Percentiles rank a stretch among this genome's conserved stretches.
Evolutionary conservation across 2,113 vertebrate genomes (phyloP).

Genomic region (Gambusia holbrooki): DNA sequence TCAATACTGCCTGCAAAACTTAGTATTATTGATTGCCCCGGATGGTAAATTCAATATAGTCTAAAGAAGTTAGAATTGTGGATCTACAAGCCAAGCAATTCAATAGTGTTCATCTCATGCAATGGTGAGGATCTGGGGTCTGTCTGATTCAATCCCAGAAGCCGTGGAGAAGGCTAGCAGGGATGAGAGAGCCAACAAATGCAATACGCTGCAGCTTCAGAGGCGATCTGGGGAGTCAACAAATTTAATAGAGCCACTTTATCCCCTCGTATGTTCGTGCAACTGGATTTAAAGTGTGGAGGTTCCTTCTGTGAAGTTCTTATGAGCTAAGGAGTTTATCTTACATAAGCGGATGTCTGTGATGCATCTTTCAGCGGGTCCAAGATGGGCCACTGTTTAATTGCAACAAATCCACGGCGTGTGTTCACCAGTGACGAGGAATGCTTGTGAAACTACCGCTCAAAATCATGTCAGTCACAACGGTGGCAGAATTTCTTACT

Average conservation of each 20-base stretch:
- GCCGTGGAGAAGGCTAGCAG: constrained; percentile 71
- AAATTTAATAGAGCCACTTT: constrained; percentile 81
- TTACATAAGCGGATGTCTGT: constrained; percentile 79
- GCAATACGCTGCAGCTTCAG: constrained; percentile 77
- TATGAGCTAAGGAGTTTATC: constrained; percentile 71
- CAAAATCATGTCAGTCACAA: constrained; percentile 66
- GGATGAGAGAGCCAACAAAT: constrained; percentile 79
- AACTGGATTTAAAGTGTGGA: constrained; percentile 76
- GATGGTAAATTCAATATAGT: constrained; percentile 85
- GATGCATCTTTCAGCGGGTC: constrained; percentile 70
- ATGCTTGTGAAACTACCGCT: constrained; percentile 55
- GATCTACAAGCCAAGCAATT: constrained; percentile 84
- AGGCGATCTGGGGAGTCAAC: constrained; percentile 80
- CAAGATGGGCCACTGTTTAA: constrained; percentile 77
- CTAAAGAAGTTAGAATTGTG: constrained; percentile 83
- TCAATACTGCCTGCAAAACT: constrained; percentile 83
- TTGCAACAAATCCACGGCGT: constrained; percentile 79
- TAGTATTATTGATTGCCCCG: constrained; percentile 82
- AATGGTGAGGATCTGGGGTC: constrained; percentile 78
- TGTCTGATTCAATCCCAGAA: constrained; percentile 82
- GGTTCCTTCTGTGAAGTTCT: constrained; percentile 64
- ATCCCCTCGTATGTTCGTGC: constrained; percentile 80
- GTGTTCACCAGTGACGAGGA: constrained; percentile 70
- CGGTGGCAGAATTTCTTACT: constrained; percentile 41
- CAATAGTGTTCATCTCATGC: constrained; percentile 80